Percentiles rank a stretch among this genome's conserved stretches.
phyloP scores from a whole-genome alignment of 1,140 invertebrate species.

The Grapholita molesta region DNA sequence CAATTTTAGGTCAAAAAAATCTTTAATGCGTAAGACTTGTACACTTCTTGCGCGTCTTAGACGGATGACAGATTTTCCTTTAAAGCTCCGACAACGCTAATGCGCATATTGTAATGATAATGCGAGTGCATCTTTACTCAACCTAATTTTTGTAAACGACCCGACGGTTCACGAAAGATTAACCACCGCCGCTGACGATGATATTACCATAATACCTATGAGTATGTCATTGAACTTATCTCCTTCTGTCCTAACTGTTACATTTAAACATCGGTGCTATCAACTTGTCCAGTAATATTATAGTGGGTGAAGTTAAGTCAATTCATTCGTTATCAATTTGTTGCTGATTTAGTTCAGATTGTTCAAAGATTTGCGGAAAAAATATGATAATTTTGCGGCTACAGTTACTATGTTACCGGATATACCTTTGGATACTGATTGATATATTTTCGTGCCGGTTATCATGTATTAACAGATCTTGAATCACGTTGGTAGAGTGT shows the following conservation, averaged over 20 bases:
- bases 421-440: background rate
- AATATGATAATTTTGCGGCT: too few species aligned
- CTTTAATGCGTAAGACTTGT: background rate
- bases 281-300: too few species aligned
- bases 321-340: too few species aligned
- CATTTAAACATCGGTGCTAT: too few species aligned
- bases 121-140: conserved; percentile 56
- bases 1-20: too few species aligned
- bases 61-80: background rate
- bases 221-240: conserved; percentile 8
- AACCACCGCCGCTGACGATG: conserved; percentile 46
- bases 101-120: conserved; percentile 53
- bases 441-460: background rate
- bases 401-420: too few species aligned
- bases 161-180: conserved; percentile 65
- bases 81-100: conserved; percentile 30
- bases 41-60: background rate
- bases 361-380: too few species aligned
- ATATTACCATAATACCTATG: conserved; percentile 57
- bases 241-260: background rate
- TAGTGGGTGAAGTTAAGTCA: too few species aligned
- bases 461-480: background rate
- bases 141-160: conserved; percentile 63
- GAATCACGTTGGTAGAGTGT: background rate
- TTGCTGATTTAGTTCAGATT: too few species aligned